Evolutionary conservation across 2,888 invertebrate species (phyloP).

Genomic region (Amblyteles armatorius): DNA sequence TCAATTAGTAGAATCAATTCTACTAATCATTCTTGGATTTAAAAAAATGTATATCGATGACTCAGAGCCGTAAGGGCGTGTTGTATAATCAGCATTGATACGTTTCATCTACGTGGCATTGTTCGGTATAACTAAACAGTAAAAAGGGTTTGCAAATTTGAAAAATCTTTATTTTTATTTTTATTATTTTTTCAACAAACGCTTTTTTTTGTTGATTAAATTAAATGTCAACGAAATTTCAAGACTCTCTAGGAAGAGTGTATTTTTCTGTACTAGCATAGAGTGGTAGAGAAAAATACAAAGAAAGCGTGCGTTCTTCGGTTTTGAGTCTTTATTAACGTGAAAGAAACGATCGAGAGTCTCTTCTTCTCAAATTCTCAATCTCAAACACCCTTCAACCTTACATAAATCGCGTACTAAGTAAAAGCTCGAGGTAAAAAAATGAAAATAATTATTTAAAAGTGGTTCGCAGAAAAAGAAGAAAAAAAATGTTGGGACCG

Average conservation of each 20-base stretch:
- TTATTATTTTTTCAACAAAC: no score
- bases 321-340: neutral
- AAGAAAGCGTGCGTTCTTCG: neutral
- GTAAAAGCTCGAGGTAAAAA: neutral
- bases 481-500: neutral
- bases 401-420: neutral
- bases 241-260: no score
- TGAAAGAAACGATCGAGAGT: neutral
- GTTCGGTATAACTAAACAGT: neutral
- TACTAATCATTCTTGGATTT: neutral
- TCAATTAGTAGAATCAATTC: neutral
- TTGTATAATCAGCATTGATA: neutral
- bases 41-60: neutral
- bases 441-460: neutral
- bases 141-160: no score
- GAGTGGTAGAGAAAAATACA: no score
- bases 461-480: no score
- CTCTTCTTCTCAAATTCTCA: neutral
- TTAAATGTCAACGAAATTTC: no score
- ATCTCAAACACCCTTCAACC: neutral
- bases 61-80: neutral
- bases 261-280: no score
- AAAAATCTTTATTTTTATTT: no score
- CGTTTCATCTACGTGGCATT: neutral
- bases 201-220: no score